Evolutionary conservation across 2,797 vertebrate genomes (phyloP).

Genomic region (Lepidocolaptes lacrymiger): DNA sequence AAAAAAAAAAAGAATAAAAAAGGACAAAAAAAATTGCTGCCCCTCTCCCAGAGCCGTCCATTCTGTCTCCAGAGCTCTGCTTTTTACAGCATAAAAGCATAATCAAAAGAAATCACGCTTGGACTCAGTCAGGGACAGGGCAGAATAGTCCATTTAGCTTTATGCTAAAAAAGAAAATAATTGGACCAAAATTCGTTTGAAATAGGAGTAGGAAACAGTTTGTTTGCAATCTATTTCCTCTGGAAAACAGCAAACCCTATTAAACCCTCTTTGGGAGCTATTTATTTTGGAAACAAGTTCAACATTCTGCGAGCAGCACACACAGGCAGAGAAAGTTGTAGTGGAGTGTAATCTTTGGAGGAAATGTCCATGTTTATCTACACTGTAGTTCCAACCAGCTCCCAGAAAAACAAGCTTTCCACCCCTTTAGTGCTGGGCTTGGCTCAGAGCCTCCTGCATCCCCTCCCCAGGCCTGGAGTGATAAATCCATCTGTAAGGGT

Average conservation of each 20-base stretch:
- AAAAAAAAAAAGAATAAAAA: neutral
- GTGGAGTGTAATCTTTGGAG: conserved; percentile 12
- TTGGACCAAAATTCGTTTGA: conserved; percentile 81
- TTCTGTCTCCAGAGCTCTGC: conserved; percentile 75
- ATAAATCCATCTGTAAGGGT: neutral
- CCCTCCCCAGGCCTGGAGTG: neutral
- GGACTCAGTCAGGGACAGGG: conserved; percentile 78
- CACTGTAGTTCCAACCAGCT: conserved; percentile 24
- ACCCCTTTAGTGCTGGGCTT: neutral
- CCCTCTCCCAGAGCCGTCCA: conserved; percentile 75
- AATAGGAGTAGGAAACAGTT: conserved; percentile 81
- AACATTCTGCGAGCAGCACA: conserved; percentile 59
- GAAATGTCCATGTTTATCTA: conserved; percentile 6
- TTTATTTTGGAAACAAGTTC: conserved; percentile 80
- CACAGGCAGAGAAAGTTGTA: conserved; percentile 1
- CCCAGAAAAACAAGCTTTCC: conserved; percentile 29
- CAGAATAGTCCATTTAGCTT: conserved; percentile 83
- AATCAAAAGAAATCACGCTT: conserved; percentile 82
- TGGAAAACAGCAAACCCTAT: conserved; percentile 69
- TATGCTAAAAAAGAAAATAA: conserved; percentile 83
- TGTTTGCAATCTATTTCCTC: conserved; percentile 82
- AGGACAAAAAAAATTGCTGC: conserved; percentile 68
- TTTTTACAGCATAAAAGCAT: conserved; percentile 80
- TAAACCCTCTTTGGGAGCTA: conserved; percentile 80
- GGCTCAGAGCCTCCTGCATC: neutral